phyloP scores from a whole-genome alignment of 2,797 vertebrate genomes.

The Sebastes elongatus region DNA sequence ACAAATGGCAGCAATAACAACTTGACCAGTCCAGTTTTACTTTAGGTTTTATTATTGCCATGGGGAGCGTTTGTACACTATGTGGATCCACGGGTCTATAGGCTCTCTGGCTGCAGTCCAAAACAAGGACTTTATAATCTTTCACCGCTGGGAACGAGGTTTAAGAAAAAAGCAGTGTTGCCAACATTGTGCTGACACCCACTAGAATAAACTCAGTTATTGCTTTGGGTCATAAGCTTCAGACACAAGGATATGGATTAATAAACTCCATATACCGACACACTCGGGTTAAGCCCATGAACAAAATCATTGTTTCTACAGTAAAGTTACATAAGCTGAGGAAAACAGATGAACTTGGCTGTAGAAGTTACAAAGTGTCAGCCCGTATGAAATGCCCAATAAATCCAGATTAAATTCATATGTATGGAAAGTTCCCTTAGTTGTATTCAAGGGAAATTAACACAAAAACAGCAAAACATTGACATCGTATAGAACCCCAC shows the following conservation, averaged over 20 bases:
- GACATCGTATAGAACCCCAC: too few relatives aligned
- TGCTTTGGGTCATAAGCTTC: constrained; percentile 40
- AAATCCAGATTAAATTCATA: neutral
- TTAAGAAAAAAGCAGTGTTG: constrained; percentile 19
- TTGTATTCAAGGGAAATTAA: neutral
- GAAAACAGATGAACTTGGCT: neutral
- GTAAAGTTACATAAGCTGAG: neutral
- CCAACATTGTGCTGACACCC: constrained; percentile 33
- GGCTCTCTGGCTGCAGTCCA: constrained; percentile 9
- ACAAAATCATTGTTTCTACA: neutral
- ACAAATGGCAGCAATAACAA: constrained; percentile 9
- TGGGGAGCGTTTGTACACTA: neutral
- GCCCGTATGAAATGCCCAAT: neutral
- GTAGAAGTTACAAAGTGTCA: neutral
- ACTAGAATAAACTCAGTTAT: constrained; percentile 29
- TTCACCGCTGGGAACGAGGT: constrained; percentile 15
- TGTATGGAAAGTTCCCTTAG: neutral
- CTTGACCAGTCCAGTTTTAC: neutral
- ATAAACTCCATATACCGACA: constrained; percentile 19
- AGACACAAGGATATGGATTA: constrained; percentile 28
- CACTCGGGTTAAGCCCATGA: neutral
- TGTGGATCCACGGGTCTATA: constrained; percentile 8
- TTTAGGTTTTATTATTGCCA: constrained; percentile 8
- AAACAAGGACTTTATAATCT: constrained; percentile 28
- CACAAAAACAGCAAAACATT: neutral